Evolutionary conservation across 2,888 invertebrate genomes (phyloP).

Genomic region (Neoaliturus tenellus): DNA sequence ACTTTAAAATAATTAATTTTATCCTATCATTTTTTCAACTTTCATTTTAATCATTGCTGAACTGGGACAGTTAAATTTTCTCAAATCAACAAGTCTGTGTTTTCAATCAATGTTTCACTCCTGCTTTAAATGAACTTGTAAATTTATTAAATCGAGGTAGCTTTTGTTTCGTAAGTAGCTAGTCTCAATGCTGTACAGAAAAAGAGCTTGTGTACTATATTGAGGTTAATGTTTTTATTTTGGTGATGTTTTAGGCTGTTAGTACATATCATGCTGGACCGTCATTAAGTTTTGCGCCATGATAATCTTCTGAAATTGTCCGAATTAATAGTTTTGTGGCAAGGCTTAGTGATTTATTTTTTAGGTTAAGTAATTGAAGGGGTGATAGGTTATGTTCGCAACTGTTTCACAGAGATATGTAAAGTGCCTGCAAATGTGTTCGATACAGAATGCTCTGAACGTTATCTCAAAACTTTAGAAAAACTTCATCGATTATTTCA

Average conservation of each 20-base stretch:
- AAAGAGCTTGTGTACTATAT: constrained; percentile 42
- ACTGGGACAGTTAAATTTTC: too few species aligned
- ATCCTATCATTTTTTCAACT: too few species aligned
- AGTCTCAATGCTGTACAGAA: constrained; percentile 21
- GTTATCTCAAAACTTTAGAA: background rate
- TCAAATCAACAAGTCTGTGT: too few species aligned
- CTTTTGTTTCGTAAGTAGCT: constrained; percentile 37
- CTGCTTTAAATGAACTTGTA: constrained; percentile 44
- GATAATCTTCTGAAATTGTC: constrained; percentile 54
- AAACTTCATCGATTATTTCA: background rate
- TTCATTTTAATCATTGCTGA: too few species aligned
- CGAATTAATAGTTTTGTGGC: constrained; percentile 53
- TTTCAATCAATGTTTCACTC: constrained; percentile 45
- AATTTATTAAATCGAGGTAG: background rate
- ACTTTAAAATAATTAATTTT: too few species aligned
- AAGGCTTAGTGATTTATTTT: constrained; percentile 21
- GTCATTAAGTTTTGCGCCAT: constrained; percentile 42
- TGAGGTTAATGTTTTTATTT: constrained; percentile 32
- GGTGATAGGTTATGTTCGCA: constrained; percentile 11
- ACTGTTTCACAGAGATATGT: constrained; percentile 25
- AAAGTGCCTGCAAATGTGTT: constrained; percentile 50
- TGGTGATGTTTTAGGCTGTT: constrained; percentile 44
- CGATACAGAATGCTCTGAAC: constrained; percentile 18
- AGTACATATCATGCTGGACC: constrained; percentile 53
- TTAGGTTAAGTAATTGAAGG: constrained; percentile 41